Conservation (phyloP, 2,113 vertebrate species). For the Carassius gibelio region DNA sequence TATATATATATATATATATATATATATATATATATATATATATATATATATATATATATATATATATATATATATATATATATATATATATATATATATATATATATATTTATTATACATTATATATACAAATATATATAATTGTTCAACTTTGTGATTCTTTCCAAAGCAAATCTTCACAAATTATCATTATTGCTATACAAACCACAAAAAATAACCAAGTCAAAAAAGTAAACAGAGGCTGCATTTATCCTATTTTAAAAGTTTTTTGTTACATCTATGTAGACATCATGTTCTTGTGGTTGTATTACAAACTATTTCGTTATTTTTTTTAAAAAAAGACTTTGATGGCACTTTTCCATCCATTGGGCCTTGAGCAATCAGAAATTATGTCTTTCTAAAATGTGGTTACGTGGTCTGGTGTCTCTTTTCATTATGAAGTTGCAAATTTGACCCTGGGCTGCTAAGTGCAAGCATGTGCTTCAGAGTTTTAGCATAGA, state of each 20-base stretch:
- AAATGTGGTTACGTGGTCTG: background rate
- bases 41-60: too few relatives aligned
- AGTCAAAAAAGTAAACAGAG: conserved; percentile 8
- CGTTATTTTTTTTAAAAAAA: background rate
- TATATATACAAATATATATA: too few relatives aligned
- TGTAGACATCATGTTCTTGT: conserved; percentile 29
- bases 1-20: too few relatives aligned
- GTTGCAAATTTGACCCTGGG: background rate
- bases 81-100: too few relatives aligned
- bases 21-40: too few relatives aligned
- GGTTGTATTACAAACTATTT: background rate
- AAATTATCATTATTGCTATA: conserved; percentile 27
- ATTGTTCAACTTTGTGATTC: conserved; percentile 3
- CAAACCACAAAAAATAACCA: conserved; percentile 43
- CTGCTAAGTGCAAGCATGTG: background rate
- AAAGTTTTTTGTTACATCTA: conserved; percentile 44
- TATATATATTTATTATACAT: too few relatives aligned
- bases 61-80: too few relatives aligned
- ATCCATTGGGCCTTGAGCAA: background rate
- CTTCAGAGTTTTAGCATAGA: background rate
- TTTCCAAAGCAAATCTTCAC: conserved; percentile 41
- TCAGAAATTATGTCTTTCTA: background rate
- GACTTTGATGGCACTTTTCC: background rate
- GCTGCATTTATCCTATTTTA: conserved; percentile 47
- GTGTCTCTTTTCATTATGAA: background rate